phyloP scores from a whole-genome alignment of 2,113 vertebrate species.

The Thunnus maccoyii region DNA sequence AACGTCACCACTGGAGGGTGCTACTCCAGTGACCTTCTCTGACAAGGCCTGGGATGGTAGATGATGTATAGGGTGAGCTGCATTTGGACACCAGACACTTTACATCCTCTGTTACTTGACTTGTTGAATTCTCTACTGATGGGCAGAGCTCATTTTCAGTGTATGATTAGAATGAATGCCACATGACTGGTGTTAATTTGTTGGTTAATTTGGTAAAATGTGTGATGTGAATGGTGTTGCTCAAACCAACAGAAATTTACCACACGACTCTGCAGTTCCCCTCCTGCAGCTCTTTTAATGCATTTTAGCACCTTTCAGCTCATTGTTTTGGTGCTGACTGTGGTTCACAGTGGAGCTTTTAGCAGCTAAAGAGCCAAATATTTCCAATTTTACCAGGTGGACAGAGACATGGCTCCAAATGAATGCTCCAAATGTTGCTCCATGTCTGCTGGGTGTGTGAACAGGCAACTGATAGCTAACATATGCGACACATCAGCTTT shows the following conservation, averaged over 20 bases:
- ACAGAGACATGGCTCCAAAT: not conserved
- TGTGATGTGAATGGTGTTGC: not conserved
- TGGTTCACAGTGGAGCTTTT: not conserved
- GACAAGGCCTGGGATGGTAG: slow-evolving; percentile 61
- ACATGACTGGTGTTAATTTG: not conserved
- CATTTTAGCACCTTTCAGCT: too few relatives aligned
- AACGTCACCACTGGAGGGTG: slow-evolving; percentile 77
- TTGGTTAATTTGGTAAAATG: not conserved
- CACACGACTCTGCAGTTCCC: too few relatives aligned
- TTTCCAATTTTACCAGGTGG: too few relatives aligned
- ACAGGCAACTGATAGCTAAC: not conserved
- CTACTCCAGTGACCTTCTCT: slow-evolving; percentile 73
- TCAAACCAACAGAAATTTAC: too few relatives aligned
- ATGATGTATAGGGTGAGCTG: slow-evolving; percentile 53
- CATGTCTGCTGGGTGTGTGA: not conserved
- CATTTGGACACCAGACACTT: slow-evolving; percentile 30
- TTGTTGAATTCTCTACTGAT: slow-evolving; percentile 25
- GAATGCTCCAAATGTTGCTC: slow-evolving; percentile 1
- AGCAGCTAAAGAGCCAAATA: not conserved
- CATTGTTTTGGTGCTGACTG: not conserved
- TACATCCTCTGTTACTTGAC: slow-evolving; percentile 41
- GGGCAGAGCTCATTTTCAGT: not conserved
- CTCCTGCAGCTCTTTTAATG: not conserved
- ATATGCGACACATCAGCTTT: not conserved
- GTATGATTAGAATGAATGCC: not conserved